Evolutionary conservation across 2,888 invertebrate species (phyloP).

Genomic region (Watsonalla cultraria): DNA sequence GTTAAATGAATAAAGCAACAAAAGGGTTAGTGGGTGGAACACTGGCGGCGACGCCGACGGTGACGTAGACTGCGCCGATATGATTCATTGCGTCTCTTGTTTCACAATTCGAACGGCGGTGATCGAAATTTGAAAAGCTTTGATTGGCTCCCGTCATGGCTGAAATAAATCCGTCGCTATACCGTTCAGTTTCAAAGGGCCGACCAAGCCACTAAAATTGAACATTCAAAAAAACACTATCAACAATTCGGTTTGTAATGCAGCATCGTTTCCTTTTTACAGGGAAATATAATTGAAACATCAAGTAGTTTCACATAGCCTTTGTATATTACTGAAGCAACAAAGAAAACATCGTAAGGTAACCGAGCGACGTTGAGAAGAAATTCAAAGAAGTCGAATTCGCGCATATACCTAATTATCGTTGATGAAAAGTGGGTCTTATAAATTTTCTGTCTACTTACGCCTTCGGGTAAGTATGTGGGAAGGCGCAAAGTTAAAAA

Average conservation of each 20-base stretch:
- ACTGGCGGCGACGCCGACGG: conserved; percentile 1
- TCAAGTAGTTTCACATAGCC: background rate
- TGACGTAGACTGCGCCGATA: conserved; percentile 15
- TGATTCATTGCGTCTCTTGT: conserved; percentile 48
- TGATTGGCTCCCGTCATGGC: conserved; percentile 56
- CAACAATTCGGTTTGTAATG: conserved; percentile 11
- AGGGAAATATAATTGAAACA: background rate
- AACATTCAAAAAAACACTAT: conserved; percentile 29
- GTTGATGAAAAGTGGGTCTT: too few species aligned
- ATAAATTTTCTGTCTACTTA: too few species aligned
- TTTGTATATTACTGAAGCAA: too few species aligned
- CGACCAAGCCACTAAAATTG: conserved; percentile 43
- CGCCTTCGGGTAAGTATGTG: too few species aligned
- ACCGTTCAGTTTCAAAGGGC: conserved; percentile 44
- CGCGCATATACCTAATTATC: too few species aligned
- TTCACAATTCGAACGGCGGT: conserved; percentile 45
- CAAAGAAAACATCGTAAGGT: too few species aligned
- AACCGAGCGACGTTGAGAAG: too few species aligned
- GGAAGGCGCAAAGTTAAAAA: background rate
- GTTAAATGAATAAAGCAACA: too few species aligned
- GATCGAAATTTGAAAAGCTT: conserved; percentile 60
- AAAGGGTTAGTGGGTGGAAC: background rate
- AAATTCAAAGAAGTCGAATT: too few species aligned
- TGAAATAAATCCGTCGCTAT: conserved; percentile 45
- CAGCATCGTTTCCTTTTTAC: background rate